Percentiles rank a stretch among this genome's conserved stretches.
These are phyloP conservation scores for Tupaia chinensis DNA, from an alignment of 2,113 vertebrate species.

Conservation along the genomic window DNA sequence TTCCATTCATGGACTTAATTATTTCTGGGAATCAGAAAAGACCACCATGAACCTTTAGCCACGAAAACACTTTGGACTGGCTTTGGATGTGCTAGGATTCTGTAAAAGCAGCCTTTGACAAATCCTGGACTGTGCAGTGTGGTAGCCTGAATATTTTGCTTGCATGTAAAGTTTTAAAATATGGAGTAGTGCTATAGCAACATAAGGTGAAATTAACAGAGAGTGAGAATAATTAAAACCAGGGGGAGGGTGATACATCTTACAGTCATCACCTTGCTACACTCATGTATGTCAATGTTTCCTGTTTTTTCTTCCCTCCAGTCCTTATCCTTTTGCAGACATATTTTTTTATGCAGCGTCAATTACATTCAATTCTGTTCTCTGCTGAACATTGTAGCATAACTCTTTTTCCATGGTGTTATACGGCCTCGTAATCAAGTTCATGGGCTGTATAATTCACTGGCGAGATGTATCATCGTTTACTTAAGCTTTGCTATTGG, in stretches of 20 bases:
- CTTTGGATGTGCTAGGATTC: slow-evolving; percentile 36
- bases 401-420: slow-evolving; percentile 59
- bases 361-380: neutral
- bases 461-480: slow-evolving; percentile 12
- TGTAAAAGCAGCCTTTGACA: slow-evolving; percentile 49
- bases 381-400: slow-evolving; percentile 14
- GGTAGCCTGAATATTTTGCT: slow-evolving; percentile 15
- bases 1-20: slow-evolving; percentile 83
- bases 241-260: slow-evolving; percentile 9
- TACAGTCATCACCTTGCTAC: slow-evolving; percentile 7
- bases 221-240: slow-evolving; percentile 10
- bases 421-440: neutral
- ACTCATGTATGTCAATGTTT: neutral
- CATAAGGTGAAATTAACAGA: slow-evolving; percentile 33
- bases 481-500: slow-evolving; percentile 54
- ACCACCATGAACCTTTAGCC: slow-evolving; percentile 75
- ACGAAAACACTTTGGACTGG: neutral
- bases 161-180: slow-evolving; percentile 24
- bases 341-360: neutral
- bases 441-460: slow-evolving; percentile 59
- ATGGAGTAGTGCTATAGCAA: neutral
- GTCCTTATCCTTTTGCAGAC: neutral
- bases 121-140: neutral
- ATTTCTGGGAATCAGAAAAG: slow-evolving; percentile 81
- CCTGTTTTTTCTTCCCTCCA: neutral